Conservation (phyloP, 2,888 invertebrate species). For the Osmoderma eremita region DNA sequence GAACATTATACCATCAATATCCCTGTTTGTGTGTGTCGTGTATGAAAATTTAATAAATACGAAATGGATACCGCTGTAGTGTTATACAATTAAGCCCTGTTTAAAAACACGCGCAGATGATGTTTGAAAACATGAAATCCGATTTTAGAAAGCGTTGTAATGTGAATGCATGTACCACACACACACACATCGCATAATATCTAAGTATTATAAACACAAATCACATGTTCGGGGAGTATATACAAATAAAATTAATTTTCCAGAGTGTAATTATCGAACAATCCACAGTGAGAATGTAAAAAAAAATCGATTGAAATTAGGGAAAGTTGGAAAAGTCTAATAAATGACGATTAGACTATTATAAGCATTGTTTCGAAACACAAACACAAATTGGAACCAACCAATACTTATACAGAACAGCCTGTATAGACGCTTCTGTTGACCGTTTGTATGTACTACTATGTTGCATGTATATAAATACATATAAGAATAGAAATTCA, state of each 20-base stretch:
- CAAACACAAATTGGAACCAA: no score
- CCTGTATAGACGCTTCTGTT: neutral
- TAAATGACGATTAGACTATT: no score
- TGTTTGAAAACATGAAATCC: conserved; percentile 18
- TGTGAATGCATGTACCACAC: neutral
- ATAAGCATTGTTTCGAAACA: no score
- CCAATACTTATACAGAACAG: no score
- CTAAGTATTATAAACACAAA: no score
- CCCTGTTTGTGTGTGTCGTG: neutral
- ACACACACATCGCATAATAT: neutral
- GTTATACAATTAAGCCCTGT: conserved; percentile 1
- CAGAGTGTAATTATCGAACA: no score
- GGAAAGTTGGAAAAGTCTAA: no score
- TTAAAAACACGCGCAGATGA: neutral
- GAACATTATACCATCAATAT: neutral
- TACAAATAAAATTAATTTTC: no score
- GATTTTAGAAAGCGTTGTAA: conserved; percentile 11
- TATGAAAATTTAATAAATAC: neutral
- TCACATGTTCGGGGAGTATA: no score
- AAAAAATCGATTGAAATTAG: no score
- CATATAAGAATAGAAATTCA: conserved; percentile 50
- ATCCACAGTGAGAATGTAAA: no score
- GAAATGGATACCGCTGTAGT: neutral
- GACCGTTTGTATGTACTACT: neutral
- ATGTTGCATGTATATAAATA: conserved; percentile 25